phyloP scores from a whole-genome alignment of 2,888 invertebrate genomes.

The Myopa tessellatipennis region DNA sequence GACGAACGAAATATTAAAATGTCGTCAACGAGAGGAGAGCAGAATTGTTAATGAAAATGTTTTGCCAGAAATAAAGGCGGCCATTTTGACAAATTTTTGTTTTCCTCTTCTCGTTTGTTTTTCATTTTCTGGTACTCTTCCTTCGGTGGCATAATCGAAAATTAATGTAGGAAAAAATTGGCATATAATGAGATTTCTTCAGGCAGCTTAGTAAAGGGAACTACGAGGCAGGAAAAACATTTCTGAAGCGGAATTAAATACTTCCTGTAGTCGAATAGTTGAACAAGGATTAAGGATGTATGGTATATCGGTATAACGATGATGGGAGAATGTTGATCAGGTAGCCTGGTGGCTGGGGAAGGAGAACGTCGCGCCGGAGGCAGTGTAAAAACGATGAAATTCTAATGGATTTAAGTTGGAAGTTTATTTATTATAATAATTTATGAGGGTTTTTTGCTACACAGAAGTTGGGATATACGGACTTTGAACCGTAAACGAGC shows the following conservation, averaged over 20 bases:
- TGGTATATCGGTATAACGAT: background rate
- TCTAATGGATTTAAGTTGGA: background rate
- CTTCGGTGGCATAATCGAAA: slow-evolving; percentile 26
- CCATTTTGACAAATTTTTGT: background rate
- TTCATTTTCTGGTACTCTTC: background rate
- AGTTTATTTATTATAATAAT: background rate
- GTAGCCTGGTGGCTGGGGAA: background rate
- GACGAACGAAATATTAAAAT: slow-evolving; percentile 41
- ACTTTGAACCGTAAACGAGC: too few species aligned
- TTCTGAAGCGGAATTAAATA: background rate
- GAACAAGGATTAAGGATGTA: background rate
- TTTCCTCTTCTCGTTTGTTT: too few species aligned
- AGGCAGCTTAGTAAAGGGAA: background rate
- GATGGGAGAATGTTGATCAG: too few species aligned
- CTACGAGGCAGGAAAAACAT: background rate
- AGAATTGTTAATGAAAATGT: slow-evolving; percentile 14
- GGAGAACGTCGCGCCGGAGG: too few species aligned
- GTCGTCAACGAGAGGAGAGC: slow-evolving; percentile 18
- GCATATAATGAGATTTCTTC: slow-evolving; percentile 43
- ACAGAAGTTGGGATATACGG: background rate
- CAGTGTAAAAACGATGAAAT: background rate
- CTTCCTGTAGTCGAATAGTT: background rate
- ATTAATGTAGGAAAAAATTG: slow-evolving; percentile 39
- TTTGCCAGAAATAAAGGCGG: background rate
- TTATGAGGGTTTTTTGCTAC: background rate